A percentile compares a stretch with the other conserved stretches of the same genome.
Conservation (phyloP, 2,113 vertebrate species). For the Myotis yumanensis region DNA sequence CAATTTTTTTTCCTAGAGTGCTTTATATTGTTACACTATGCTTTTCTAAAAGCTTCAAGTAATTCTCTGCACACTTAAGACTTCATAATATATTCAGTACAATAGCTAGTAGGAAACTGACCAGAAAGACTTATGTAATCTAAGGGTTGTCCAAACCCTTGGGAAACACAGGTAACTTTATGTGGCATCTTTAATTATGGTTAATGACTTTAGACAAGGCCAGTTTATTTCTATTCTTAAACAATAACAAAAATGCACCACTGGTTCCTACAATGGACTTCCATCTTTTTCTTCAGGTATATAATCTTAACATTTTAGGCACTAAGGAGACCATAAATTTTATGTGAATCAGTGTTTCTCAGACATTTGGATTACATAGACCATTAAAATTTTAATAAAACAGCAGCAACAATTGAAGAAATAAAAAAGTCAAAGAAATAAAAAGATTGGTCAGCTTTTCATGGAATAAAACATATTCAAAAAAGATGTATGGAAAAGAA, state of each 20-base stretch:
- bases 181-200: background rate
- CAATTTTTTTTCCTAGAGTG: background rate
- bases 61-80: background rate
- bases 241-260: background rate
- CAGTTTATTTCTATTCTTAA: slow-evolving; percentile 27
- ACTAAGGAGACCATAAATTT: background rate
- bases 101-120: background rate
- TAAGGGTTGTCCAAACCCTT: background rate
- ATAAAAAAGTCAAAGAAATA: background rate
- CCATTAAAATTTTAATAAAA: background rate
- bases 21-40: background rate
- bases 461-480: background rate
- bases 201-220: background rate
- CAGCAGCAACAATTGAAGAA: background rate
- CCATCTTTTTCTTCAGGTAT: background rate
- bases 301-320: background rate
- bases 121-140: background rate
- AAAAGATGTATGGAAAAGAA: background rate
- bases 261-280: background rate
- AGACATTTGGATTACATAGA: background rate
- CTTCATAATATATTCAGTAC: background rate
- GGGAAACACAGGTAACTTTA: background rate
- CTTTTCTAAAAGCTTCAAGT: background rate
- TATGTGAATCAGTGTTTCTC: background rate
- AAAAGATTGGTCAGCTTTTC: background rate